These are phyloP conservation scores for Tiaroga cobitis DNA, from an alignment of 2,797 vertebrate genomes.

Conservation along the genomic window DNA sequence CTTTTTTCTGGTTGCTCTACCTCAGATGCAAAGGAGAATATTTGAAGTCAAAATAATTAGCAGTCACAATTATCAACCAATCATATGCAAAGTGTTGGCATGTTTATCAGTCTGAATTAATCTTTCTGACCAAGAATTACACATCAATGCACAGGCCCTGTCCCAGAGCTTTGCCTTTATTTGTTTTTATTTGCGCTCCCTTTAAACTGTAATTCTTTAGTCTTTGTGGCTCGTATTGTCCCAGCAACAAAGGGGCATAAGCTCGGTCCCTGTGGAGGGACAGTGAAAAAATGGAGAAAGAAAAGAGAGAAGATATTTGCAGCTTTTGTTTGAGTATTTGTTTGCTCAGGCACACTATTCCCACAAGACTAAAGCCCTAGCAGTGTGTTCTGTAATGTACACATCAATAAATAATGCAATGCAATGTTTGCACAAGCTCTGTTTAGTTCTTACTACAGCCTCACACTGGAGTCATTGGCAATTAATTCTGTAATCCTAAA, in stretches of 20 bases:
- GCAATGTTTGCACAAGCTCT: constrained; percentile 54
- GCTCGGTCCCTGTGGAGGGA: constrained; percentile 17
- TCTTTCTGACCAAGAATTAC: neutral
- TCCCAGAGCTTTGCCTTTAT: constrained; percentile 10
- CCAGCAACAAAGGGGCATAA: constrained; percentile 47
- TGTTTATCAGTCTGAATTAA: neutral
- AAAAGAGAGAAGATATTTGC: constrained; percentile 9
- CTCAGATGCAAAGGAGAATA: neutral
- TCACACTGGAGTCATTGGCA: constrained; percentile 48
- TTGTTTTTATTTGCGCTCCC: constrained; percentile 16
- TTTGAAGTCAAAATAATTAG: neutral
- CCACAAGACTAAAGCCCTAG: constrained; percentile 49
- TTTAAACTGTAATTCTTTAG: constrained; percentile 27
- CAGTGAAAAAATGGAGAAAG: constrained; percentile 16
- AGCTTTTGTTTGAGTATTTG: constrained; percentile 31
- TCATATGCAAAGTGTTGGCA: neutral
- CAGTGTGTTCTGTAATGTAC: constrained; percentile 56
- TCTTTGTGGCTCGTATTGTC: constrained; percentile 30
- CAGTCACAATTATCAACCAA: neutral
- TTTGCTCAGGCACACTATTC: constrained; percentile 48
- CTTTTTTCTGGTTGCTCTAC: neutral
- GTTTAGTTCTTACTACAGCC: constrained; percentile 47
- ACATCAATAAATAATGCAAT: constrained; percentile 64
- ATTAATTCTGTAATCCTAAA: constrained; percentile 54
- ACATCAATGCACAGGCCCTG: neutral